These are phyloP conservation scores for Pseudochirops corinnae DNA, from an alignment of 2,797 vertebrate genomes.

Conservation along the genomic window DNA sequence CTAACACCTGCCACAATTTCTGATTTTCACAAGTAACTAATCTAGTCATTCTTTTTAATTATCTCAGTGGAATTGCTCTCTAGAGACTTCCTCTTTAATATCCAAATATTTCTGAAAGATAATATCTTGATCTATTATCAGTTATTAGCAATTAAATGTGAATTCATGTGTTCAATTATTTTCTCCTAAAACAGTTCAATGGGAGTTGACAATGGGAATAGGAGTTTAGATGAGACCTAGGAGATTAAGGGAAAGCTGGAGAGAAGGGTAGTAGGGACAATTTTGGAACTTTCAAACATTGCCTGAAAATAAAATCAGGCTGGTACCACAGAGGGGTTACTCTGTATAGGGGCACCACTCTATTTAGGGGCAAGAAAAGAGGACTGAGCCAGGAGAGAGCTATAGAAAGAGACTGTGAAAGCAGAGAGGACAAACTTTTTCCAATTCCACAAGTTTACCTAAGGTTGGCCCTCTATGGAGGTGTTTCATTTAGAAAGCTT, in stretches of 20 bases:
- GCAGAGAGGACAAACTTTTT: background rate
- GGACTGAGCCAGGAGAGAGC: background rate
- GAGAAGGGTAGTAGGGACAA: background rate
- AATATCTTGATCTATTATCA: slow-evolving; percentile 23
- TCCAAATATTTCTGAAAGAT: background rate
- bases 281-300: background rate
- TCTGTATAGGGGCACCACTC: background rate
- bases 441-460: background rate
- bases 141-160: background rate
- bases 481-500: background rate
- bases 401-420: background rate
- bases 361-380: background rate
- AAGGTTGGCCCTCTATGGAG: background rate
- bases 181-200: background rate
- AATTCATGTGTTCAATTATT: background rate
- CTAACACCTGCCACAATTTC: background rate
- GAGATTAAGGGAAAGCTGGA: background rate
- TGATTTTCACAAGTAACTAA: slow-evolving; percentile 43
- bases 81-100: slow-evolving; percentile 29
- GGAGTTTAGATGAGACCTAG: background rate
- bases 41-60: slow-evolving; percentile 19
- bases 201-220: background rate
- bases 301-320: background rate
- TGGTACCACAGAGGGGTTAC: background rate
- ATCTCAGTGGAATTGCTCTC: background rate